These are phyloP conservation scores for Corythornis madagascariensis DNA, from an alignment of 2,113 vertebrate species.

Conservation along the genomic window DNA sequence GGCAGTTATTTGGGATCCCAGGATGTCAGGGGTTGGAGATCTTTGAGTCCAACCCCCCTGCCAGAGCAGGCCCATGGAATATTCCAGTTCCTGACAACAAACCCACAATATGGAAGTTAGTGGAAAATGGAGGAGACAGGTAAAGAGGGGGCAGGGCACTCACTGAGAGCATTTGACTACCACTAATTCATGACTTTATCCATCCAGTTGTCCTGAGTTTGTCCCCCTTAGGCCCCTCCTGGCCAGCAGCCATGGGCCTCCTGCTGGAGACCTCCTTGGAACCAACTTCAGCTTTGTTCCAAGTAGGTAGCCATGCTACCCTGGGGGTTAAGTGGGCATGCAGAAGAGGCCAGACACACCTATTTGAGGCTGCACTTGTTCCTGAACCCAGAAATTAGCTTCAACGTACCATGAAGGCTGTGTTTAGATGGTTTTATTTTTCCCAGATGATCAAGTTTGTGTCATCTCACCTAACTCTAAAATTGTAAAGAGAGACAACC, in stretches of 20 bases:
- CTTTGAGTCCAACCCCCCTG: no score
- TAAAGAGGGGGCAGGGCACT: background rate
- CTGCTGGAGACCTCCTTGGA: background rate
- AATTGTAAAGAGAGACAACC: background rate
- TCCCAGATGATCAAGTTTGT: background rate
- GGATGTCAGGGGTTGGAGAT: no score
- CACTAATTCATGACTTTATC: background rate
- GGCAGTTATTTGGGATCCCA: rapidly evolving
- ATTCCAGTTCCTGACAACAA: background rate
- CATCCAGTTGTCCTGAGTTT: background rate
- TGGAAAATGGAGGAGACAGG: background rate
- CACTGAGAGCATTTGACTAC: background rate
- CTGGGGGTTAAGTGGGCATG: rapidly evolving
- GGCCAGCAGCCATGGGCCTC: background rate
- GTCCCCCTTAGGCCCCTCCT: background rate
- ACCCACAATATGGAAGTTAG: background rate
- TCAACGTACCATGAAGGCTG: background rate
- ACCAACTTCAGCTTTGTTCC: background rate
- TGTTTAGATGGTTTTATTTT: background rate
- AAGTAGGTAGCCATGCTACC: rapidly evolving
- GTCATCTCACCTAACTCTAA: background rate
- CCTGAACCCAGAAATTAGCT: background rate
- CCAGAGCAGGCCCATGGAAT: background rate
- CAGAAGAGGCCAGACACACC: background rate
- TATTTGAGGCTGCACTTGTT: background rate